These are phyloP conservation scores for Cranoglanis bouderius DNA, from an alignment of 2,113 vertebrate species.

Conservation along the genomic window DNA sequence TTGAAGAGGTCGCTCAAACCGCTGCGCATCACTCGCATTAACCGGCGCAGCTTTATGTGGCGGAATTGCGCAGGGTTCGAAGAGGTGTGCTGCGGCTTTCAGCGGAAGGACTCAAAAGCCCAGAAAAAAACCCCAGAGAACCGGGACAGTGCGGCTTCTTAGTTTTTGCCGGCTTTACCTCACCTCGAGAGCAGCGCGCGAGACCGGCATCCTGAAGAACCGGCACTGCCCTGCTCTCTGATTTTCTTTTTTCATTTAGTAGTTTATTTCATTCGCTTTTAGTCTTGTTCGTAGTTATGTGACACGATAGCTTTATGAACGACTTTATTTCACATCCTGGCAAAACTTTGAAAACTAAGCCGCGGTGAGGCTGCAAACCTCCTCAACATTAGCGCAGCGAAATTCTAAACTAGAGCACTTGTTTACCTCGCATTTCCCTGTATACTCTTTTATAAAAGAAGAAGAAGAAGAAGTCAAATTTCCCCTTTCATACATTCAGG, in stretches of 20 bases:
- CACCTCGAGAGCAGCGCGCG: constrained; percentile 66
- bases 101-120: constrained; percentile 68
- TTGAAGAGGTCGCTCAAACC: constrained; percentile 41
- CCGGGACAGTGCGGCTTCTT: constrained; percentile 63
- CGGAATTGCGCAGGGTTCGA: constrained; percentile 63
- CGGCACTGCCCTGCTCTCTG: constrained; percentile 73
- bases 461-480: constrained; percentile 52
- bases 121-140: constrained; percentile 13
- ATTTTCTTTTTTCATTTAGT: background rate
- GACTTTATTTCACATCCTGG: constrained; percentile 25
- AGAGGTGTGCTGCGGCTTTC: constrained; percentile 69
- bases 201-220: constrained; percentile 66
- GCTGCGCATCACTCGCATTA: constrained; percentile 55
- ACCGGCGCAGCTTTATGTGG: constrained; percentile 65
- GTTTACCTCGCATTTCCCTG: background rate
- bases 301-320: constrained; percentile 39
- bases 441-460: constrained; percentile 21
- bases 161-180: constrained; percentile 69
- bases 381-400: background rate
- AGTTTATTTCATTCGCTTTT: constrained; percentile 63
- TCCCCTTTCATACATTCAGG: constrained; percentile 59
- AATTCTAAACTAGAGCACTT: background rate
- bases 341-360: constrained; percentile 4
- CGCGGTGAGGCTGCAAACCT: background rate
- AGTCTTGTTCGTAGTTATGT: constrained; percentile 15